Base-by-base conservation (phyloP, 37 sponge, comb jelly and placozoan genomes). In the Agelas oroides region DNA sequence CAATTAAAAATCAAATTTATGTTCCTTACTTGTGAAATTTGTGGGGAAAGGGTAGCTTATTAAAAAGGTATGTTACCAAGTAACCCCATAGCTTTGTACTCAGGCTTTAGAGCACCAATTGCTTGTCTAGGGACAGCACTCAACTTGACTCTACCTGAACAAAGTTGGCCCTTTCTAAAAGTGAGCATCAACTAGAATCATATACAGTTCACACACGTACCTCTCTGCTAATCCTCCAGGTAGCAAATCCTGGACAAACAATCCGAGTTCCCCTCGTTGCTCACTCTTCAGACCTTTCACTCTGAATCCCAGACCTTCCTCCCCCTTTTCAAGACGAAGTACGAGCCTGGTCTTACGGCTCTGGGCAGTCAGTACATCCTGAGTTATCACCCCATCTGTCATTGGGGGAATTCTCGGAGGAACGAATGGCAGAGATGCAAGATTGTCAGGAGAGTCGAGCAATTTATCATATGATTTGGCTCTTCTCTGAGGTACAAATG, bases 151-250 rank as follows among this genome's bases (percentile, higher is more conserved):
- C n/a, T n/a, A n/a, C n/a, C n/a, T n/a, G n/a, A n/a, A n/a, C n/a
- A n/a, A n/a, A n/a, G n/a, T n/a, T n/a, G n/a, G n/a, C n/a, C n/a
- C n/a, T n/a, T n/a, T n/a, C n/a, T n/a, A n/a, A n/a, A n/a, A n/a
- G n/a, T n/a, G n/a, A n/a, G n/a, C n/a, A n/a, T n/a, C n/a, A n/a
- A n/a, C n/a, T n/a, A n/a, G n/a, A n/a, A n/a, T n/a, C n/a, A n/a
- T n/a, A n/a, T n/a, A 46, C 46, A 8, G 8, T 8, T 12, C 46
- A 46, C 46, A 46, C 3, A 46, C 46, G 39, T 71, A 93, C 94
- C 83, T 84, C n/a, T 89, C 91, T 56, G 96, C 94, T 5, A 84
- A n/a, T n/a, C 96, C 94, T 24, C 85, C 96, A n/a, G 77, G 88
- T 30, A 78, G 83, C 15, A 95, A 28, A 30, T 93, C 87, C 30